Conservation (phyloP, 1,140 invertebrate species). For the Macrobrachium nipponense region DNA sequence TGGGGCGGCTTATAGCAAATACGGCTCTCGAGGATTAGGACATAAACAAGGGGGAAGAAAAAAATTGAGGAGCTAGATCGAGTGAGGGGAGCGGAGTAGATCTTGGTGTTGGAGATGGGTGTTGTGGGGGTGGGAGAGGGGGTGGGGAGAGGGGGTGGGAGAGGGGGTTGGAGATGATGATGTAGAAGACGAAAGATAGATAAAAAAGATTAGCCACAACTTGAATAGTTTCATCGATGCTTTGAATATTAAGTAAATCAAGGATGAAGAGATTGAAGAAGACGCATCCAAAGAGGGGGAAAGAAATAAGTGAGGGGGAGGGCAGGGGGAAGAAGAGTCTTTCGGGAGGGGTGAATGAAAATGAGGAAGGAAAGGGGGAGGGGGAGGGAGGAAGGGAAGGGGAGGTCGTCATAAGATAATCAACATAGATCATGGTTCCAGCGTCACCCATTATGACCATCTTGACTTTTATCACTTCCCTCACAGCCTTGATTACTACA, state of each 20-base stretch:
- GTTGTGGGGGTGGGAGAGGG: background rate
- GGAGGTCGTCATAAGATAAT: background rate
- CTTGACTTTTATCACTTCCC: no score
- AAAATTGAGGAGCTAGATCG: background rate
- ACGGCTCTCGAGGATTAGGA: constrained; percentile 4
- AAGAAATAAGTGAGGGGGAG: background rate
- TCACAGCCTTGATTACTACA: no score
- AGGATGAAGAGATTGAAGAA: background rate
- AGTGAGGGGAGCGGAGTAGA: background rate
- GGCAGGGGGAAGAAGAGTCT: background rate
- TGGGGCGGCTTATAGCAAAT: background rate
- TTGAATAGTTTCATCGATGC: no score
- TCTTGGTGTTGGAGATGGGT: background rate
- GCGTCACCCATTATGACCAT: no score
- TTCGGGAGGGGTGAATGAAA: background rate
- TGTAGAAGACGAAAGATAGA: no score
- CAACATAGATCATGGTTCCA: no score
- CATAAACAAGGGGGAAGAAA: background rate
- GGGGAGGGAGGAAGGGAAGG: background rate
- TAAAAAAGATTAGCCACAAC: no score
- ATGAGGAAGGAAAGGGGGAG: background rate
- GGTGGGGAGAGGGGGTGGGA: background rate
- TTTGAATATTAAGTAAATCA: no score
- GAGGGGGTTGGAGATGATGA: background rate
- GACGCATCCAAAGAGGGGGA: background rate